phyloP scores from a whole-genome alignment of 1,140 invertebrate genomes.

The Melanaphis sacchari region DNA sequence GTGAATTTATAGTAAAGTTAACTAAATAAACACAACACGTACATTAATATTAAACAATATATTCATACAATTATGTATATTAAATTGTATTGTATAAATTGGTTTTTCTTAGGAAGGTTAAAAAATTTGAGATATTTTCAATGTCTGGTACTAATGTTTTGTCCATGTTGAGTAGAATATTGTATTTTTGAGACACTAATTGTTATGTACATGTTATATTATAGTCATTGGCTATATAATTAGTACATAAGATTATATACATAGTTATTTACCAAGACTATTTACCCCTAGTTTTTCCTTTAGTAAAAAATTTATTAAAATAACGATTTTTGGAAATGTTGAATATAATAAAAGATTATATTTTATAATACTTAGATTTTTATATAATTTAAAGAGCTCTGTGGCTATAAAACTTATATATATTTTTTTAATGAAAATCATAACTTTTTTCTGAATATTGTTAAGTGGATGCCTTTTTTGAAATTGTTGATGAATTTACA shows the following conservation, averaged over 20 bases:
- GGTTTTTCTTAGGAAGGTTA: too few species aligned
- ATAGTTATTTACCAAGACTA: not conserved
- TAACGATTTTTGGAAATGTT: not conserved
- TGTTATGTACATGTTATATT: not conserved
- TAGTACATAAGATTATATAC: not conserved
- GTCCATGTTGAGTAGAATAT: too few species aligned
- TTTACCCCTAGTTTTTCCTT: not conserved
- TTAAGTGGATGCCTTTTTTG: not conserved
- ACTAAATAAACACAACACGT: too few species aligned
- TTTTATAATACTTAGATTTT: not conserved
- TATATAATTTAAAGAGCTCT: not conserved
- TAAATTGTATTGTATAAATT: too few species aligned
- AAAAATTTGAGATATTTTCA: too few species aligned
- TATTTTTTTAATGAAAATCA: not conserved
- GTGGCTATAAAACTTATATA: not conserved
- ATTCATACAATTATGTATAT: too few species aligned
- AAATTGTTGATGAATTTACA: not conserved
- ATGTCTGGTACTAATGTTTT: too few species aligned
- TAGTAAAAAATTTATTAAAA: not conserved
- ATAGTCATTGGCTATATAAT: not conserved
- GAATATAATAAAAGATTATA: not conserved
- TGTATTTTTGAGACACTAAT: too few species aligned
- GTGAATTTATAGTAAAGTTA: too few species aligned
- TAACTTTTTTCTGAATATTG: not conserved
- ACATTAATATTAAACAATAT: too few species aligned